Evolutionary conservation across 2,888 invertebrate species (phyloP), one percentile per base, ranked within the genome.

Genomic region (Cerceris rybyensis): DNA sequence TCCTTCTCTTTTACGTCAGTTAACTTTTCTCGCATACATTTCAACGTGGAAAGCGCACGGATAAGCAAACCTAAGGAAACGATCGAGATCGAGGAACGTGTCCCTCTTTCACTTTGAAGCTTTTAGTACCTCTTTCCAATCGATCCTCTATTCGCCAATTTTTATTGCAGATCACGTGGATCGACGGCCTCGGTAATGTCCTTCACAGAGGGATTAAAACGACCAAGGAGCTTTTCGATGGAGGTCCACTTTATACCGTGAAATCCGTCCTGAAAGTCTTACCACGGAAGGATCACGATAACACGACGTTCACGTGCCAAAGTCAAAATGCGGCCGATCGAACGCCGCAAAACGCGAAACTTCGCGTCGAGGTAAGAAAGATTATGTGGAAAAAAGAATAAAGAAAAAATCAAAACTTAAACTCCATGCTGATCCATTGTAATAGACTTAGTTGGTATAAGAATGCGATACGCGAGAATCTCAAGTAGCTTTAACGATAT

Each of bases 251-350:
- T 84, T 96, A 96, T 89, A 97, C 97, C 13, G 97, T 98, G 59
- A 96, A 96, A 87, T 97, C 98, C 11, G 95, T 96, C 57, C 94
- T 98, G 67, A 97, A 96, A 78, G 93, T 98, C 81, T 96, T 96
- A 59, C 98, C 98, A 0, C 95, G 96, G 85, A 96, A 97, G 91
- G 95, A 96, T 71, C 98, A 98, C 91, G 97, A 98, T 93, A 97
- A 98, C 89, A 97, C 97, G 79, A 97, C 96, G 87, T 96, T 98
- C 90, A 97, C 97, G 6, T 98, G 98, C 91, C 97, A 97, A 94
- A 98, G 97, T 61, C 97, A 97, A 92, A 98, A 98, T 91, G 96
- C 97, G 0, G 98, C 98, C 2, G 97, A 98, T 90, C 94, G 97
- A 81, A 96, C 97, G 0, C 97, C 98, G 89, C 95, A 96, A 90